phyloP scores from a whole-genome alignment of 2,113 vertebrate species.

The Spea bombifrons region DNA sequence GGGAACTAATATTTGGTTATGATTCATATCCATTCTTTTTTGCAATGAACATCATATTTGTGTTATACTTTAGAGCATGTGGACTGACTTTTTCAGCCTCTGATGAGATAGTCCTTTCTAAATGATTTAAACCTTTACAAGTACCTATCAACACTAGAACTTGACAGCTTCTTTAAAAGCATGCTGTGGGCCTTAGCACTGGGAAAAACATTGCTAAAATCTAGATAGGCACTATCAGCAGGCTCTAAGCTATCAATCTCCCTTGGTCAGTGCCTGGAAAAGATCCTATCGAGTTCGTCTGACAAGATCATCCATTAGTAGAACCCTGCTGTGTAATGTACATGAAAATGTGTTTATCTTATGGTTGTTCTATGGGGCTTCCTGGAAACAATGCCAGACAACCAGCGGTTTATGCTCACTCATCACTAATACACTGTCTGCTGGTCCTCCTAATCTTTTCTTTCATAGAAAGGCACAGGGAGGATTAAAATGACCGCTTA shows the following conservation, averaged over 20 bases:
- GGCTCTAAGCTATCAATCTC: conserved; percentile 36
- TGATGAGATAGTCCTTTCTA: not conserved
- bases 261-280: conserved; percentile 26
- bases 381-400: conserved; percentile 5
- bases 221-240: conserved; percentile 16
- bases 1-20: too few species aligned
- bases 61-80: not conserved
- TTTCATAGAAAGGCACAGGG: not conserved
- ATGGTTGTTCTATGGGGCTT: conserved; percentile 2
- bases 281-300: conserved; percentile 34
- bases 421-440: not conserved
- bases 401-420: not conserved
- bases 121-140: not conserved
- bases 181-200: conserved; percentile 9
- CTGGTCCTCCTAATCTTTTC: not conserved
- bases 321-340: conserved; percentile 33
- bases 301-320: conserved; percentile 45
- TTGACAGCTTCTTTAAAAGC: conserved; percentile 25
- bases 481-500: too few species aligned
- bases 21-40: too few species aligned
- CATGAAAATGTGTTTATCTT: conserved; percentile 34
- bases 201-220: conserved; percentile 25
- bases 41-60: not conserved
- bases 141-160: conserved; percentile 9
- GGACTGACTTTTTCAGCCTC: not conserved